phyloP scores from a whole-genome alignment of 2,888 invertebrate genomes.

The Tinea pellionella region DNA sequence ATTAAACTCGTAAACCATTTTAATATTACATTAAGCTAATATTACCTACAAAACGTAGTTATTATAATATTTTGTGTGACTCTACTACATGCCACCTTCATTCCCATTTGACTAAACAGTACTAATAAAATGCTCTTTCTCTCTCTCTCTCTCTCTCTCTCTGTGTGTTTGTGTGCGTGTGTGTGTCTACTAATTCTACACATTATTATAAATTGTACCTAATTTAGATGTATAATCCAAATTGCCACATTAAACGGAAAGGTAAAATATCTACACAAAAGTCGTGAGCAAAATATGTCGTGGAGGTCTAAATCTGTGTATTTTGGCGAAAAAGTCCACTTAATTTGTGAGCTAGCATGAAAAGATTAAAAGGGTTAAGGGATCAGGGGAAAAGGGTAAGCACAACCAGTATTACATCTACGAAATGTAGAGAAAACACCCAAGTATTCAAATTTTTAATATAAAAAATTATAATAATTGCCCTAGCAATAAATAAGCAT shows the following conservation, averaged over 20 bases:
- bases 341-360: slow-evolving; percentile 3
- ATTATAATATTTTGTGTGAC: too few relatives aligned
- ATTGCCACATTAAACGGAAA: slow-evolving; percentile 1
- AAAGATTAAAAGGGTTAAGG: slow-evolving; percentile 1
- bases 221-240: not conserved
- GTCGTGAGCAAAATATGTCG: slow-evolving; percentile 2
- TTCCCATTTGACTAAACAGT: too few relatives aligned
- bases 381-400: not conserved
- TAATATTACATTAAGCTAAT: not conserved
- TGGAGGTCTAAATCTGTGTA: not conserved
- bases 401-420: not conserved
- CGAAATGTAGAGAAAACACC: not conserved
- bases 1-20: slow-evolving; percentile 5
- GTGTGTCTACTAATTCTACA: not conserved
- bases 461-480: not conserved
- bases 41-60: too few relatives aligned
- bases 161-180: too few relatives aligned
- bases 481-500: too few relatives aligned
- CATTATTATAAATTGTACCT: not conserved
- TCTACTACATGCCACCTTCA: too few relatives aligned
- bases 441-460: not conserved
- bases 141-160: too few relatives aligned
- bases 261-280: slow-evolving; percentile 2
- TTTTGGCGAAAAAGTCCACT: slow-evolving; percentile 5
- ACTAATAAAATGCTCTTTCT: too few relatives aligned